Base-by-base conservation (phyloP, 1,140 invertebrate genomes). In the Lamellibrachia luymesi region DNA sequence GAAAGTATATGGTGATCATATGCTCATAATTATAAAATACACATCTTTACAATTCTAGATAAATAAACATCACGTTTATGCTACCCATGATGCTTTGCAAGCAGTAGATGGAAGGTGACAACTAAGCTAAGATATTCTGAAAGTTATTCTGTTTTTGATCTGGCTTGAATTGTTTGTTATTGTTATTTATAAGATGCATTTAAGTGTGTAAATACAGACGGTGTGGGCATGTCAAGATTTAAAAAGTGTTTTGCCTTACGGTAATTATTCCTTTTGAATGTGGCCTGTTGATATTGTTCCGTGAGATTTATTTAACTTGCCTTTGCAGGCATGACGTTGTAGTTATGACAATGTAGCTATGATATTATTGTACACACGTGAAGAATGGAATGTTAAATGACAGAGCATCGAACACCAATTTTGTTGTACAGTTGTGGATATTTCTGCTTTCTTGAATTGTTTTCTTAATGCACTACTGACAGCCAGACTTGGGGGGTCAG, bases 181-280 rank as follows among this genome's bases (percentile, higher is more conserved):
- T 80, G 64, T 80, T 80, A 80, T 80, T 80, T 80, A 80, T 80
- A 80, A 80, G 64, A 80, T 80, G 64, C 64, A 80, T 80, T 80
- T 80, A 80, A 80, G 13, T 80, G 64, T 80, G 64, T 80, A 80
- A 4, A 80, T 80, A 80, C 13, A 80, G 64, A 80, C 4, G 7
- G 13, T 6, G 64, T 80, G 13, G 25, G 25, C 64, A 80, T 22
- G 64, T 80, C 64, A 80, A 22, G 64, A 80, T 80, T 80, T 80
- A 80, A 80, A 80, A 80, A 22, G 13, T 22, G 13, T 80, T 80
- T 80, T 22, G 64, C 25, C 64, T 80, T 80, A 22, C 4, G 38
- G 38, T 80, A 22, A 80, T 22, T 80, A 80, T 10, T 80, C 64
- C 64, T 80, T 80, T 80, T 22, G 64, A 80, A 80, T 80, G 25